Evolutionary conservation across 2,888 invertebrate genomes (phyloP).

Genomic region (Chironomus riparius): DNA sequence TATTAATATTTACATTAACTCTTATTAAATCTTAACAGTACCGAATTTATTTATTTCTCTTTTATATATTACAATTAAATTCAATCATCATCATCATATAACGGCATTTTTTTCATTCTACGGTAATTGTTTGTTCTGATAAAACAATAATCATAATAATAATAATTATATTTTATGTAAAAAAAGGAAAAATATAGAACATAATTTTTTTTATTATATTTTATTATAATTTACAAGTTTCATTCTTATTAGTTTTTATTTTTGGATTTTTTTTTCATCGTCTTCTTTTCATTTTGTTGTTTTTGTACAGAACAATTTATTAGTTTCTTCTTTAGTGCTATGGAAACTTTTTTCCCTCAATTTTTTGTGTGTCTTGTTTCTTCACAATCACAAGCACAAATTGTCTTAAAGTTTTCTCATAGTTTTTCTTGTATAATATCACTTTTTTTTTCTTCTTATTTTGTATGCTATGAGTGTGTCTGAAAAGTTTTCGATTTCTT

Average conservation of each 20-base stretch:
- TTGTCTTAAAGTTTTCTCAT: too few relatives aligned
- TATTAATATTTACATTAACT: background rate
- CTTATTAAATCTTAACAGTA: background rate
- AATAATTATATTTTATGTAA: background rate
- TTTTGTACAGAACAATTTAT: background rate
- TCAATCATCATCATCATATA: slow-evolving; percentile 11
- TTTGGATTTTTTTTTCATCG: background rate
- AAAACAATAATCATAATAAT: background rate
- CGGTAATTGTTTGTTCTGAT: background rate
- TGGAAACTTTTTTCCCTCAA: background rate
- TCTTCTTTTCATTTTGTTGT: background rate
- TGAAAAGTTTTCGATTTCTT: background rate
- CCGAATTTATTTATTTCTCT: background rate
- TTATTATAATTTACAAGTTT: slow-evolving; percentile 13
- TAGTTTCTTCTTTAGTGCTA: too few relatives aligned
- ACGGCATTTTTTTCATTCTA: slow-evolving; percentile 7
- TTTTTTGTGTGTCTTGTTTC: too few relatives aligned
- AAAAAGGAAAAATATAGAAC: background rate
- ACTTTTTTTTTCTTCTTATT: too few relatives aligned
- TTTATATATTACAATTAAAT: slow-evolving; percentile 19
- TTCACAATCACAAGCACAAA: too few relatives aligned
- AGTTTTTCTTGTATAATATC: too few relatives aligned
- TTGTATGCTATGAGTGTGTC: background rate
- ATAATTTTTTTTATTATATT: slow-evolving; percentile 1
- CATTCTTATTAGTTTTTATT: background rate